Conservation (phyloP, 1,140 invertebrate genomes). For the Cardiocondyla obscurior region DNA sequence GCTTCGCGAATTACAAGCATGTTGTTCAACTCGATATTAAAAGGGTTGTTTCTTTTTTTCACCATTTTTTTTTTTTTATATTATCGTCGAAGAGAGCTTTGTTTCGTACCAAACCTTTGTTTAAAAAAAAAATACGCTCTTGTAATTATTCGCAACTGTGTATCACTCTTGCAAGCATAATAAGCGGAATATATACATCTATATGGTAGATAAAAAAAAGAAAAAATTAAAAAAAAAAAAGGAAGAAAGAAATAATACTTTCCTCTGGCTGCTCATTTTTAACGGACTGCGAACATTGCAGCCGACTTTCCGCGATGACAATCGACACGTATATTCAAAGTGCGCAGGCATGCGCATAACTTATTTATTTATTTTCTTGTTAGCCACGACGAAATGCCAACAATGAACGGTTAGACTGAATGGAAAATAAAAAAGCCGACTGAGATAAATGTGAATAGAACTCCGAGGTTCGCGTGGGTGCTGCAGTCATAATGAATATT, state of each 20-base stretch:
- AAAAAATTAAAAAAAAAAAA: constrained; percentile 21
- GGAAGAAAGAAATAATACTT: constrained; percentile 42
- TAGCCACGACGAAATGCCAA: constrained; percentile 6
- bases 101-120: neutral
- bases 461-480: neutral
- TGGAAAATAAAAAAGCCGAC: constrained; percentile 38
- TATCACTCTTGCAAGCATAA: constrained; percentile 1
- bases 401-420: constrained; percentile 41
- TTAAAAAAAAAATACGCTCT: constrained; percentile 9
- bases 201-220: neutral
- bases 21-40: neutral
- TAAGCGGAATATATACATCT: neutral
- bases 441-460: constrained; percentile 34
- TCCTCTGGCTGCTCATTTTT: constrained; percentile 10
- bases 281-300: neutral
- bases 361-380: constrained; percentile 52
- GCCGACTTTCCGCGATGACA: constrained; percentile 15
- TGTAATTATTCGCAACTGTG: constrained; percentile 3
- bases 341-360: neutral
- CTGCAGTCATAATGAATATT: neutral
- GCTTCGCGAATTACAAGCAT: neutral
- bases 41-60: neutral
- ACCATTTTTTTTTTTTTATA: neutral
- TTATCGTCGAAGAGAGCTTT: neutral
- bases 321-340: neutral